Evolutionary conservation across 2,113 vertebrate genomes (phyloP).

Genomic region (Gambusia affinis): DNA sequence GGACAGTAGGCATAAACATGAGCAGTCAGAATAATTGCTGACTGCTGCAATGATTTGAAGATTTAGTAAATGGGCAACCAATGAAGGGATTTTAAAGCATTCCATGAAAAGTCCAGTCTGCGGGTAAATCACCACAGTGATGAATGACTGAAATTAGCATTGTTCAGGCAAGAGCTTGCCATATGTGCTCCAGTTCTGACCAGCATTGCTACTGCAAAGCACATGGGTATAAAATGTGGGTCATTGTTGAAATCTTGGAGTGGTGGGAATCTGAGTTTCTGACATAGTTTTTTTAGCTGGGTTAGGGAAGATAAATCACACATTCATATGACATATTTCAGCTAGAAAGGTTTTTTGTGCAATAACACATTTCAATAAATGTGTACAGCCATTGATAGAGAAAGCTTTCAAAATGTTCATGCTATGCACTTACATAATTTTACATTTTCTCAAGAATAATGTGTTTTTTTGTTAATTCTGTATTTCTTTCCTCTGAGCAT

Average conservation of each 20-base stretch:
- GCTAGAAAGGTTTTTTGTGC: background rate
- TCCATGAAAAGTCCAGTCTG: no score
- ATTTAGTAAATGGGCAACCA: no score
- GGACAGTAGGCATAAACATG: no score
- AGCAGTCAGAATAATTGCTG: no score
- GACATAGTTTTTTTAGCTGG: background rate
- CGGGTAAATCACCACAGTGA: no score
- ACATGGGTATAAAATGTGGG: background rate
- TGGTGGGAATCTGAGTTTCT: background rate
- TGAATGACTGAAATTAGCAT: no score
- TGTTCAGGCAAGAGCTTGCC: no score
- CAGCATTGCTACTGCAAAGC: no score
- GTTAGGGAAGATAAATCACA: background rate
- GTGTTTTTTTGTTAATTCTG: slow-evolving; percentile 1
- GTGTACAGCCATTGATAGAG: background rate
- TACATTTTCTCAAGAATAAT: background rate
- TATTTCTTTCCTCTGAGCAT: background rate
- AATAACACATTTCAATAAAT: background rate
- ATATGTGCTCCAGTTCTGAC: background rate
- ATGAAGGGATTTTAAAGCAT: no score
- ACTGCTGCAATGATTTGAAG: no score
- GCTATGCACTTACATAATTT: background rate
- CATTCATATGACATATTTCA: background rate
- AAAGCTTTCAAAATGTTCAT: background rate
- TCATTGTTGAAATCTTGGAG: background rate